These are phyloP conservation scores for Nycteola revayana DNA, from an alignment of 2,888 invertebrate genomes.

Conservation along the genomic window DNA sequence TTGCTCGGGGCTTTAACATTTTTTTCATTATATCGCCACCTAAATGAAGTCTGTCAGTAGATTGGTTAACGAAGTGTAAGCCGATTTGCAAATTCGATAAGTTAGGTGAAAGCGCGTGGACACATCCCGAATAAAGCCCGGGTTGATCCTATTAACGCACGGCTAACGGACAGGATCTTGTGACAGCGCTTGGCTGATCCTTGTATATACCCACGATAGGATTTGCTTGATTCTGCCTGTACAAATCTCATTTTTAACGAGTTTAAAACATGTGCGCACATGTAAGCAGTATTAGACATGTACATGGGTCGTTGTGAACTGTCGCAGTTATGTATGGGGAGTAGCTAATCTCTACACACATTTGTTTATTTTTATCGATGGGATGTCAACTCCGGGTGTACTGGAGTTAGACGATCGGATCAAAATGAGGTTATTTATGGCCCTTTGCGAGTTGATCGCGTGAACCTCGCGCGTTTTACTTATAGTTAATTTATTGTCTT, in stretches of 20 bases:
- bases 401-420: constrained; percentile 33
- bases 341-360: constrained; percentile 39
- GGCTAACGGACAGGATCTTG: constrained; percentile 73
- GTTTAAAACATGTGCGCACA: constrained; percentile 4
- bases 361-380: constrained; percentile 48
- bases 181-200: constrained; percentile 61
- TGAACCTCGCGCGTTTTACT: constrained; percentile 34
- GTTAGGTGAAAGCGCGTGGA: constrained; percentile 78
- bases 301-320: constrained; percentile 15
- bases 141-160: constrained; percentile 80
- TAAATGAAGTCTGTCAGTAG: constrained; percentile 16
- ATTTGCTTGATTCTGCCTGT: constrained; percentile 41
- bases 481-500: constrained; percentile 43
- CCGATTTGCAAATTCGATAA: constrained; percentile 80
- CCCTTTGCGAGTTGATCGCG: constrained; percentile 34
- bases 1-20: neutral
- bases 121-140: constrained; percentile 75
- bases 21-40: constrained; percentile 4
- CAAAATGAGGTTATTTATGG: constrained; percentile 47
- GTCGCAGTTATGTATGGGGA: constrained; percentile 20
- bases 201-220: constrained; percentile 49
- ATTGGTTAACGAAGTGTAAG: constrained; percentile 75
- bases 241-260: constrained; percentile 39
- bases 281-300: neutral
- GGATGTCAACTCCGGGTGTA: constrained; percentile 33